Base-by-base conservation (phyloP, 1,140 invertebrate species). In the Penaeus japonicus region DNA sequence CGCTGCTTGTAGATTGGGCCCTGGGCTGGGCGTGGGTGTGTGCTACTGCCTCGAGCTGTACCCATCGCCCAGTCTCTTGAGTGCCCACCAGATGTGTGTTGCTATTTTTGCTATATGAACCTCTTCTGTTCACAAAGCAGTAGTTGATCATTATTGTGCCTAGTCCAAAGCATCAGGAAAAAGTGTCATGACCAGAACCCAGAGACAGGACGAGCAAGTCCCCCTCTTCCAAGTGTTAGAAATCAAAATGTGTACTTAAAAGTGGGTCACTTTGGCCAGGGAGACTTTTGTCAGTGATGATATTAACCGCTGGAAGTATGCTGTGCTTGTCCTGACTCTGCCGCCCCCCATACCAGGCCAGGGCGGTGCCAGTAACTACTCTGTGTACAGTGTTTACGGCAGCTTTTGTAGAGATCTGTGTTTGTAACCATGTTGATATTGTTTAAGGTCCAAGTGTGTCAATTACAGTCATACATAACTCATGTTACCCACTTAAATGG, bases 101-200 rank as follows among this genome's bases (percentile, higher is more conserved):
- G 87, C 87, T 88, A 88, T 88, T 88, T 87, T 88, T 88, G 87
- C 87, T 88, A 88, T 80, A 88, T 81, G 70, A 83, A 83, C 87
- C 86, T 85, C 80, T 78, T 88, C 70, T 75, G 80, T 88, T 88
- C 84, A 85, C 84, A 85, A 73, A 88, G 87, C 80, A 83, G 87
- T 88, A 88, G 87, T 88, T 82, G 59, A 84, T 88, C 70, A 84
- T 88, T 87, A 87, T 82, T 88, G 87, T 88, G 87, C 87, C 87
- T 88, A 88, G 87, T 88, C 87, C 79, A 84, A 83, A 62, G 80
- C 85, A 88, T 88, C 87, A 88, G 87, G 80, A 84, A 83, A 73
- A 65, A 75, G 73, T 62, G 53, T 77, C 79, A 85, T 77, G 73
- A 78, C 65, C 73, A 85, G 54, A 85, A 78, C 65, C 73, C 65